Evolutionary conservation across 1,140 invertebrate genomes (phyloP).

Genomic region (Diorhabda elongata): DNA sequence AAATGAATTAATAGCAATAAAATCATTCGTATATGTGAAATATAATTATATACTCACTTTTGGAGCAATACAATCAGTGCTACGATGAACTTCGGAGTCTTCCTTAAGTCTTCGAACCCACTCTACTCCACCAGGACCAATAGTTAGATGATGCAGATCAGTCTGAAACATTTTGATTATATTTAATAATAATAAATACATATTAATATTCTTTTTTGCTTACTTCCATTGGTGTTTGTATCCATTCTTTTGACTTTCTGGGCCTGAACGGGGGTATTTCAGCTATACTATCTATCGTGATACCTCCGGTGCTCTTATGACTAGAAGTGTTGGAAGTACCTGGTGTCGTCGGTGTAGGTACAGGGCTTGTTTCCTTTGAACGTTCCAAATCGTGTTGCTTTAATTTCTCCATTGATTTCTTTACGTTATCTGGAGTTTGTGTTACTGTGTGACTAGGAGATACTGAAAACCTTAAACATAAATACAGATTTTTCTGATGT

Average conservation of each 20-base stretch:
- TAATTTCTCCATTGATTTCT: slow-evolving; percentile 24
- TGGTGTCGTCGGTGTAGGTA: slow-evolving; percentile 34
- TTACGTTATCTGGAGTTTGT: slow-evolving; percentile 20
- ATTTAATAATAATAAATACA: not conserved
- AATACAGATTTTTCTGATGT: not conserved
- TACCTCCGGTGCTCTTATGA: slow-evolving; percentile 41
- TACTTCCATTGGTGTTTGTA: slow-evolving; percentile 40
- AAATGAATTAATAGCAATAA: not conserved
- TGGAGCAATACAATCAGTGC: slow-evolving; percentile 63
- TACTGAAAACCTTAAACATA: slow-evolving; percentile 43
- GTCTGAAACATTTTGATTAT: slow-evolving; percentile 20
- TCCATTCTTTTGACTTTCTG: slow-evolving; percentile 52
- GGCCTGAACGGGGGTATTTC: slow-evolving; percentile 55
- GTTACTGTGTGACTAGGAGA: slow-evolving; percentile 44
- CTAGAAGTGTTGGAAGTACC: slow-evolving; percentile 37
- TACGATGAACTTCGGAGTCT: slow-evolving; percentile 55
- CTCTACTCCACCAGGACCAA: slow-evolving; percentile 61
- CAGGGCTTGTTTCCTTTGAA: slow-evolving; percentile 27
- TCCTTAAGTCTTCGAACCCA: slow-evolving; percentile 59
- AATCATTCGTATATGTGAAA: not conserved
- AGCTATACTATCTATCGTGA: slow-evolving; percentile 49
- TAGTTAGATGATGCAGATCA: slow-evolving; percentile 55
- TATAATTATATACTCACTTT: slow-evolving; percentile 48
- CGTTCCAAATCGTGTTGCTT: slow-evolving; percentile 25
- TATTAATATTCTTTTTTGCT: not conserved